Base-by-base conservation (phyloP, 2,888 invertebrate species). In the Gymnocheta viridis region DNA sequence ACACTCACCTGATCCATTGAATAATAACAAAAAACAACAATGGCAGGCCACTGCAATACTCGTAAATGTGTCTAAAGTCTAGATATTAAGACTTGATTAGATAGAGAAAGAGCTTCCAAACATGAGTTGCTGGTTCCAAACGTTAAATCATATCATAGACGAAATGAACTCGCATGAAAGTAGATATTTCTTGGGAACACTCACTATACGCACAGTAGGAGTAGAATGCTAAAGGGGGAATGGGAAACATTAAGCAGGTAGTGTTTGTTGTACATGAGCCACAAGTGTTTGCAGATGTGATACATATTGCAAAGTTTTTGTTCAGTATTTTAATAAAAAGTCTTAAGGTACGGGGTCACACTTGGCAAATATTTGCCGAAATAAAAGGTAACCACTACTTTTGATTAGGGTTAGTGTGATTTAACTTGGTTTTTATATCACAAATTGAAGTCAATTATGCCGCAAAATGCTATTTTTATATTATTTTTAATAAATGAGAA, bases 1-100 rank as follows among this genome's bases (percentile, higher is more conserved):
- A 83, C 83, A 60, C 72, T 76, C 66, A 83, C 74, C 80, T 72
- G 76, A 80, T 77, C 76, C 51, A 80, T 80, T 83, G 76, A 83
- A 76, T 80, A 76, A 76, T 76, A 83, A 44, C 12, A 67, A 60
- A 19, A 9, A 38, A 64, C 38, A 76, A 47, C 14, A 76, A 54
- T 0, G 10, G 22, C 32, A 76, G 22, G 22, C 24, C 24, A 58
- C 44, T 54, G 56, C 66, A 64, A 19, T 62, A 14, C 41, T 62
- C 41, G n/a, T 22, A 73, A 47, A 49, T 62, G 19, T 64, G 74
- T 74, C 73, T 74, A 64, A 74, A 54, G 77, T 58, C 67, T 49
- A 60, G 67, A 67, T 60, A 35, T 58, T 47, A 17, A 56, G 58
- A 35, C 12, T 41, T 64, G 74, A 64, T 76, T 66, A 54, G 38